Evolutionary conservation across 2,113 vertebrate genomes (phyloP), one percentile per base, ranked within the genome.

Genomic region (Mirza zaza): DNA sequence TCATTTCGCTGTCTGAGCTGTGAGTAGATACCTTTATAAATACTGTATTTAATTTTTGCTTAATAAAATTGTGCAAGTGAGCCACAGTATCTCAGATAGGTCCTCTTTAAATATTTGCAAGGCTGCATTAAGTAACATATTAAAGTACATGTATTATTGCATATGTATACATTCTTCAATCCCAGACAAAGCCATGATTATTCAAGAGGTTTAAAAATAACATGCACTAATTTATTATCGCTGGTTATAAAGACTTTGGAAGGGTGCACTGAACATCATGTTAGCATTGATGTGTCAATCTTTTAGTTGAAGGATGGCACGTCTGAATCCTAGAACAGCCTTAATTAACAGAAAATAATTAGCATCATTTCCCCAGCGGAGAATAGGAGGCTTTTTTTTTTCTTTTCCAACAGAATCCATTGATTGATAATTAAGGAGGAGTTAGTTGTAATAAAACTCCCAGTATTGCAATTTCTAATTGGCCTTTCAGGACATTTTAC

Each of bases 281-380:
- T 98, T 99, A 98, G 96, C 98, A 98, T 97, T 99, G 98, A 99
- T 99, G 98, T 98, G 98, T 99, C 98, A 99, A 99, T 99, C 98
- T 97, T 98, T 98, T 95, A 98, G 98, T 98, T 98, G 98, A 98
- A 98, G 97, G 97, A 99, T 98, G 98, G 97, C 97, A 98, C 29
- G 70, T 97, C 97, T 98, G 98, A 98, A 98, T 98, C 98, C 98
- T 98, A 98, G 98, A 98, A 98, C 98, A 98, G 98, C 94, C 97
- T 99, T 99, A 99, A 99, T 99, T 99, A 99, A 99, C 98, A 98
- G 98, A 98, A 98, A 98, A 99, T 98, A 99, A 99, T 99, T 99
- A 99, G 98, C 98, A 98, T 98, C 98, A 98, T 98, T 99, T 98
- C 98, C 98, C 98, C 98, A 99, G 98, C 97, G 98, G 98, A 98